phyloP scores from a whole-genome alignment of 2,113 vertebrate genomes.

The Malurus cyaneus region DNA sequence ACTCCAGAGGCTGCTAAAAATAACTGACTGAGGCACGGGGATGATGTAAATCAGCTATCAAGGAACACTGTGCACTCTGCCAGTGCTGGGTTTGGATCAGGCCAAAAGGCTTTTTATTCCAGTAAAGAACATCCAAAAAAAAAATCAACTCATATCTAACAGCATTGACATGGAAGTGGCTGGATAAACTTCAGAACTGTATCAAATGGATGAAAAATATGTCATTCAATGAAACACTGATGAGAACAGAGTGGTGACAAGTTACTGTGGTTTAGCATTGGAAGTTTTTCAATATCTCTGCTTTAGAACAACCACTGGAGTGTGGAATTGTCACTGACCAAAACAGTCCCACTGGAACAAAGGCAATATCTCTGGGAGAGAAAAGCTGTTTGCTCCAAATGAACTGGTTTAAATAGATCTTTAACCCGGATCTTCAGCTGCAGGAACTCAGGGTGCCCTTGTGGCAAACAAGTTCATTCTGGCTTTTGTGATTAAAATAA shows the following conservation, averaged over 20 bases:
- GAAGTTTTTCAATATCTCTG: slow-evolving; percentile 7
- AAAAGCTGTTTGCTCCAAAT: not conserved
- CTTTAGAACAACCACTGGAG: not conserved
- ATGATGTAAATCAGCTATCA: slow-evolving; percentile 48
- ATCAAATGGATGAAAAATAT: slow-evolving; percentile 13
- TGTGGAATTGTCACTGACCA: slow-evolving; percentile 7
- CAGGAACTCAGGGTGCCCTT: slow-evolving; percentile 16
- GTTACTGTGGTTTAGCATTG: not conserved
- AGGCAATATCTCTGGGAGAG: not conserved
- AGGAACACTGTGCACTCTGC: slow-evolving; percentile 26
- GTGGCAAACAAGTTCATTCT: slow-evolving; percentile 2
- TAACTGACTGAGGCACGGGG: not conserved
- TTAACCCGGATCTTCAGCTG: not conserved
- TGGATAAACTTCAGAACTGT: slow-evolving; percentile 2
- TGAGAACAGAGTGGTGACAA: slow-evolving; percentile 2
- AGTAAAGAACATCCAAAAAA: not conserved
- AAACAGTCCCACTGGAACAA: not conserved
- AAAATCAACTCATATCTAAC: not conserved
- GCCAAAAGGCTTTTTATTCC: slow-evolving; percentile 21
- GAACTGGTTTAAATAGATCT: not conserved
- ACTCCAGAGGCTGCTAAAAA: slow-evolving; percentile 29
- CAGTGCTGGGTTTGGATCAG: not conserved
- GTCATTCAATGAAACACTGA: not conserved
- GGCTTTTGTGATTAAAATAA: slow-evolving; percentile 25
- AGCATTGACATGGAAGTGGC: not conserved